These are phyloP conservation scores for Luehdorfia chinensis DNA, from an alignment of 1,140 invertebrate genomes.

Conservation along the genomic window DNA sequence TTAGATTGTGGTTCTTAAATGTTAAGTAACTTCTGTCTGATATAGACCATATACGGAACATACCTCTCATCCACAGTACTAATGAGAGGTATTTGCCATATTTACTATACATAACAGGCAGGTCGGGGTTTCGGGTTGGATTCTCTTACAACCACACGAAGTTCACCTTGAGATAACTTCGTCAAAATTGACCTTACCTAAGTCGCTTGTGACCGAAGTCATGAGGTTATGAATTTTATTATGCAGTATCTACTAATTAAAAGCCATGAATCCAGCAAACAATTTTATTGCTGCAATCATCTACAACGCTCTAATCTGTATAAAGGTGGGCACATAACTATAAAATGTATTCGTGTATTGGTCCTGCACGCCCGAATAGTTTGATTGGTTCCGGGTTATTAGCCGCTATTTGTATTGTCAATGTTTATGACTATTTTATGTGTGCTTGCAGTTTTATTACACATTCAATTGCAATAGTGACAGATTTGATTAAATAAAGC, in stretches of 20 bases:
- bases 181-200: no score
- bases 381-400: constrained; percentile 65
- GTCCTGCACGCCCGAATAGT: constrained; percentile 25
- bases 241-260: constrained; percentile 42
- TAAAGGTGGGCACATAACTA: constrained; percentile 50
- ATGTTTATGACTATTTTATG: constrained; percentile 69
- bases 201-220: no score
- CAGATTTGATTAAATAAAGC: constrained; percentile 65
- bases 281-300: constrained; percentile 62
- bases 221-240: constrained; percentile 8
- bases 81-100: no score
- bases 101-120: no score
- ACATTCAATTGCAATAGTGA: constrained; percentile 56
- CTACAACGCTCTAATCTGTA: constrained; percentile 38
- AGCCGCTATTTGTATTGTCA: constrained; percentile 68
- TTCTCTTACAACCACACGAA: no score
- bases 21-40: no score
- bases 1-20: no score
- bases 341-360: constrained; percentile 46
- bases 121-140: no score
- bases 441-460: constrained; percentile 58
- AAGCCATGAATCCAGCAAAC: constrained; percentile 45
- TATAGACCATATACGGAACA: no score
- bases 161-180: no score
- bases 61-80: no score